A percentile compares a stretch with the other conserved stretches of the same genome.
Evolutionary conservation across 2,888 invertebrate species (phyloP).

Genomic region (Caenorhabditis afra): DNA sequence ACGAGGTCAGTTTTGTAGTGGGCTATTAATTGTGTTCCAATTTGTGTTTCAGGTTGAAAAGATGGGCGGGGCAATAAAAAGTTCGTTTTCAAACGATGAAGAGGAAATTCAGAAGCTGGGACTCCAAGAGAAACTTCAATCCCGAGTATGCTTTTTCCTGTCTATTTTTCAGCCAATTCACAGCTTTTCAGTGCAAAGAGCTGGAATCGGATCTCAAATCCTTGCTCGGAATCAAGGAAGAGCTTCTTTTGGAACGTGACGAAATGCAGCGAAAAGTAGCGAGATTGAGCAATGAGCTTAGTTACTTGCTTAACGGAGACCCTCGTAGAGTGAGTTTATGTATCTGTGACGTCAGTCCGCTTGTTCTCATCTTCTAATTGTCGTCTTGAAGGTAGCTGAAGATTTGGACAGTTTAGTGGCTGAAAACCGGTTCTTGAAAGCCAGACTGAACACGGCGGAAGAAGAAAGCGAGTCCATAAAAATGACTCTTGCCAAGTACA

Average conservation of each 20-base stretch:
- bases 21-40: no score
- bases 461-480: slow-evolving; percentile 84
- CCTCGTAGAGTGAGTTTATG: slow-evolving; percentile 60
- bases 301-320: slow-evolving; percentile 71
- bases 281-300: slow-evolving; percentile 64
- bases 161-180: not conserved
- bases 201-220: slow-evolving; percentile 67
- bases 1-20: slow-evolving; percentile 53
- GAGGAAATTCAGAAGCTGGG: slow-evolving; percentile 22
- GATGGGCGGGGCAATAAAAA: slow-evolving; percentile 26
- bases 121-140: slow-evolving; percentile 49
- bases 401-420: slow-evolving; percentile 72
- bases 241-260: slow-evolving; percentile 65
- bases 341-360: no score
- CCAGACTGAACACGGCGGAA: slow-evolving; percentile 80
- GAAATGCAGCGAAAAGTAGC: slow-evolving; percentile 64
- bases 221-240: slow-evolving; percentile 69
- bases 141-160: slow-evolving; percentile 4
- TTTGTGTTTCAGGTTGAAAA: slow-evolving; percentile 41
- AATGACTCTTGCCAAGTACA: slow-evolving; percentile 69
- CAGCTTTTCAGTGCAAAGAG: slow-evolving; percentile 65
- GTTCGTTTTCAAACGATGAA: slow-evolving; percentile 33
- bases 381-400: slow-evolving; percentile 64
- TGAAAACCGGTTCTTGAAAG: slow-evolving; percentile 84
- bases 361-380: slow-evolving; percentile 16